Percentiles rank a stretch among this genome's conserved stretches.
These are phyloP conservation scores for Andrena bicolor DNA, from an alignment of 2,888 invertebrate species.

Conservation along the genomic window DNA sequence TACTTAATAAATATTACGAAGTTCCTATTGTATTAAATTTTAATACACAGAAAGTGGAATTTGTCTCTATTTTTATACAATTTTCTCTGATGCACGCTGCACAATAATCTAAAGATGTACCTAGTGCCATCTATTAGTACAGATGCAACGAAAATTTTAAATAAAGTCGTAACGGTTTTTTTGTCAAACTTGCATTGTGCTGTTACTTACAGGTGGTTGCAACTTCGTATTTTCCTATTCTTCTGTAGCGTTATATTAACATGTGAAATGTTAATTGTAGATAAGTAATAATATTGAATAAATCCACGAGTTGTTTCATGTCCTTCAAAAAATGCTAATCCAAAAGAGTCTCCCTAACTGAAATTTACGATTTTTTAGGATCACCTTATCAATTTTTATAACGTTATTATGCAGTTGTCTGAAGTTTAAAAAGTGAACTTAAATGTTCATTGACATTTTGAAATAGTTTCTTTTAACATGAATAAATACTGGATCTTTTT, in stretches of 20 bases:
- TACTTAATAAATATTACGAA: too few relatives aligned
- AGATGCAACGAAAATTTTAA: slow-evolving; percentile 27
- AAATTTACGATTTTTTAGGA: neutral
- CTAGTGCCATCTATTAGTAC: slow-evolving; percentile 39
- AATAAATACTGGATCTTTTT: neutral
- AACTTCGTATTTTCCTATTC: neutral
- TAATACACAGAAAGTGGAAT: neutral
- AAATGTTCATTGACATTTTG: neutral
- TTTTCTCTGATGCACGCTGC: too few relatives aligned
- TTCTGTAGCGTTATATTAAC: neutral
- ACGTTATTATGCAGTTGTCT: neutral
- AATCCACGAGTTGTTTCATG: neutral
- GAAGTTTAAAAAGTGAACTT: neutral
- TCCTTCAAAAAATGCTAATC: neutral
- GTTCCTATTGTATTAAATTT: too few relatives aligned
- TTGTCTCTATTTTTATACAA: neutral
- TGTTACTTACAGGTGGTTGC: slow-evolving; percentile 60
- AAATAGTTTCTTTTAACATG: neutral
- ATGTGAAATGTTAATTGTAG: neutral
- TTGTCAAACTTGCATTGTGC: neutral
- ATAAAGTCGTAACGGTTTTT: slow-evolving; percentile 34
- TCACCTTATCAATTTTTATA: neutral
- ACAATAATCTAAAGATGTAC: slow-evolving; percentile 4
- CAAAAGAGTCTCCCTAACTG: neutral
- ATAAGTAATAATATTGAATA: neutral